Conservation (phyloP, 2,113 vertebrate genomes). For the Benitochromis conjunctus region DNA sequence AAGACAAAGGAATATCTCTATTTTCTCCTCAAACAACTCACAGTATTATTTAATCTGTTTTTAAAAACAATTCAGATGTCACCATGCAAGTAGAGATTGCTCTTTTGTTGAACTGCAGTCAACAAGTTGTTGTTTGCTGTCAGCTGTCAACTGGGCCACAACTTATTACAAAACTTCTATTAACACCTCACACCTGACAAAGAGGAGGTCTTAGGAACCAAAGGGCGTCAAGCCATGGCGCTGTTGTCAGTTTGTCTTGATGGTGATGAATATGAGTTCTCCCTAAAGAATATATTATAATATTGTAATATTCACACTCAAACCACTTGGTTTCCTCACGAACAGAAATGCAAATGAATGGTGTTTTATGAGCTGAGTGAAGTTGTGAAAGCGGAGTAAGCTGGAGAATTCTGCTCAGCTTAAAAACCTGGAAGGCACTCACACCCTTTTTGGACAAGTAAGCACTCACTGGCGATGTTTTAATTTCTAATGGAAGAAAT, state of each 20-base stretch:
- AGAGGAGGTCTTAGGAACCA: background rate
- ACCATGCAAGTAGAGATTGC: background rate
- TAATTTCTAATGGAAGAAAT: conserved; percentile 46
- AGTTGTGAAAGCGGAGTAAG: background rate
- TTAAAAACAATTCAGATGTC: background rate
- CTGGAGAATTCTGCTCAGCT: background rate
- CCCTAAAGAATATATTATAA: background rate
- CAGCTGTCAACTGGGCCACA: background rate
- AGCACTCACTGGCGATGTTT: conserved; percentile 49
- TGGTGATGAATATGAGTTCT: background rate
- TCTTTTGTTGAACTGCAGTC: background rate
- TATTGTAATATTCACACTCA: background rate
- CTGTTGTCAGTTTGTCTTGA: background rate
- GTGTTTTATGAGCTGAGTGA: background rate
- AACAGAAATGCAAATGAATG: background rate
- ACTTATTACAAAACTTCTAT: background rate
- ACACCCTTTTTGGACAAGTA: conserved; percentile 51
- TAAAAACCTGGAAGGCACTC: conserved; percentile 24
- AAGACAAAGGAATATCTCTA: background rate
- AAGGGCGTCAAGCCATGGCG: background rate
- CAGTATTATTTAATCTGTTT: background rate
- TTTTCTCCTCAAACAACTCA: background rate
- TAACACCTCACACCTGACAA: background rate
- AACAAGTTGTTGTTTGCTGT: too few relatives aligned
- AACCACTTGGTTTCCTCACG: background rate